Conservation (phyloP, 2,113 vertebrate species). For the Orientallactaga bullata region DNA sequence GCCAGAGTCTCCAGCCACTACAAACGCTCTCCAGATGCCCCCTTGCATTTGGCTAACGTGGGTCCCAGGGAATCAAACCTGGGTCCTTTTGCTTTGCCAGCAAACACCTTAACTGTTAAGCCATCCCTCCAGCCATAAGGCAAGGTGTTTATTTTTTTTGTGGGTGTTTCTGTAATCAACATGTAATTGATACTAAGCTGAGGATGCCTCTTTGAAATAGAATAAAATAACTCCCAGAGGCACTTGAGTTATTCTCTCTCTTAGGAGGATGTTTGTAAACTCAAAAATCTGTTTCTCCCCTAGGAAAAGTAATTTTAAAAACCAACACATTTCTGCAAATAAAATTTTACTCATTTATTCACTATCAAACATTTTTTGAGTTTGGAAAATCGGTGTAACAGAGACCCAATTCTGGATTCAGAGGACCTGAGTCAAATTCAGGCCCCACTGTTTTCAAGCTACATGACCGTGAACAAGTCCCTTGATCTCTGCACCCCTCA, state of each 20-base stretch:
- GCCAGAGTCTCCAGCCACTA: too few relatives aligned
- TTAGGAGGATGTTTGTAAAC: background rate
- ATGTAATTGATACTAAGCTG: background rate
- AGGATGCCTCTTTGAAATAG: background rate
- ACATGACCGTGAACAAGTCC: background rate
- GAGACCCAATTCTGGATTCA: slow-evolving; percentile 9
- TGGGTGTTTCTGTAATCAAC: background rate
- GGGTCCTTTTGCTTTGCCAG: too few relatives aligned
- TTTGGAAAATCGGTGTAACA: background rate
- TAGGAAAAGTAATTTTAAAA: slow-evolving; percentile 50
- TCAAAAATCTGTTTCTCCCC: slow-evolving; percentile 5
- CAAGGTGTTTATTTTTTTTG: too few relatives aligned
- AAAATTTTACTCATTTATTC: background rate
- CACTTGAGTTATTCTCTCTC: background rate
- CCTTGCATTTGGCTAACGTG: too few relatives aligned
- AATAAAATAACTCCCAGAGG: slow-evolving; percentile 7
- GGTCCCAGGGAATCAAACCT: too few relatives aligned
- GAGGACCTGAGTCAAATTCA: background rate
- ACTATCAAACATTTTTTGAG: slow-evolving; percentile 14
- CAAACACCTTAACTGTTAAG: too few relatives aligned
- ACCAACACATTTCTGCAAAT: slow-evolving; percentile 42
- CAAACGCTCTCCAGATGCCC: too few relatives aligned
- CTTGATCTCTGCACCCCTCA: background rate
- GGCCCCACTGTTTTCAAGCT: background rate
- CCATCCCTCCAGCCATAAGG: too few relatives aligned